Evolutionary conservation across 1,140 invertebrate genomes (phyloP).

Genomic region (Heliconius melpomene): DNA sequence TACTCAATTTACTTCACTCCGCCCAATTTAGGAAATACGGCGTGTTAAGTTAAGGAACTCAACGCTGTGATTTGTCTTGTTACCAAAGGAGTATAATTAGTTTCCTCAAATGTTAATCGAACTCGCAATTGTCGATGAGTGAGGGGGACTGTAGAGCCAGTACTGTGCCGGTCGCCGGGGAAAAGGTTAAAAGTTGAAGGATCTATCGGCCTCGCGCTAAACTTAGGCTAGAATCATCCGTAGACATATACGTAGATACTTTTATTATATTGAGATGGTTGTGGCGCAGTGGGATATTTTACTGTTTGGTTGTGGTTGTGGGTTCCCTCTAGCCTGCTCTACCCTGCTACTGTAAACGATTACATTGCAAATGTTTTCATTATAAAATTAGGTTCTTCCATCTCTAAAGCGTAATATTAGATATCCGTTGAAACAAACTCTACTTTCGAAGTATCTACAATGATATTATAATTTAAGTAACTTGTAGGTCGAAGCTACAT

Average conservation of each 20-base stretch:
- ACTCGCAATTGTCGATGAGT: not conserved
- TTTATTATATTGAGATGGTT: no score
- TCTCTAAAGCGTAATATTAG: not conserved
- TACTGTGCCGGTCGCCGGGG: not conserved
- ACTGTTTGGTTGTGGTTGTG: no score
- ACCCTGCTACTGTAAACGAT: not conserved
- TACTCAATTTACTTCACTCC: no score
- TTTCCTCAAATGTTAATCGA: no score
- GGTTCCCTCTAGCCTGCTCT: not conserved
- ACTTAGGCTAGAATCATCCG: not conserved
- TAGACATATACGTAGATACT: no score
- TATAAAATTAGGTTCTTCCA: not conserved
- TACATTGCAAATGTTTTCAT: not conserved
- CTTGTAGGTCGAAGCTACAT: not conserved
- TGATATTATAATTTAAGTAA: not conserved
- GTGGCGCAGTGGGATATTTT: no score
- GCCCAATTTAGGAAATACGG: no score
- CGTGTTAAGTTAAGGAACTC: no score
- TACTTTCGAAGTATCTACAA: not conserved
- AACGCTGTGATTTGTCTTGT: no score
- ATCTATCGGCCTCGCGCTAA: not conserved
- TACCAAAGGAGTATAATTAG: no score
- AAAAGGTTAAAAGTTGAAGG: constrained; percentile 22
- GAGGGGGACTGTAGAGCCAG: not conserved
- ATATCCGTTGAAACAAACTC: not conserved